Evolutionary conservation across 2,113 vertebrate species (phyloP).

Genomic region (Pachyramphus minor): DNA sequence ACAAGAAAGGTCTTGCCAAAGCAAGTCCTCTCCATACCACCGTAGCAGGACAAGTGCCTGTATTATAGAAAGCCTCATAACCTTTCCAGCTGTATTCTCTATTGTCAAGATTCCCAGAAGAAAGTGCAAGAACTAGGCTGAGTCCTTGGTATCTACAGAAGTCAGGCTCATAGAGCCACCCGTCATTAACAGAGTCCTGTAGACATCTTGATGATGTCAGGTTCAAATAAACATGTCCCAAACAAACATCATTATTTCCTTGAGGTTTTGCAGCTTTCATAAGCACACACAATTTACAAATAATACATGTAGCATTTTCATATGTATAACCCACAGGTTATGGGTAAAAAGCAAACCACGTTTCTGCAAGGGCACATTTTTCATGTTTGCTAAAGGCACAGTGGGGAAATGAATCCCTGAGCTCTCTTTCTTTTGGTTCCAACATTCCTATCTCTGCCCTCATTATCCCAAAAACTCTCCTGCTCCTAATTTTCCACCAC

Average conservation of each 20-base stretch:
- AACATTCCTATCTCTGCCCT: not conserved
- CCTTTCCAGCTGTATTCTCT: not conserved
- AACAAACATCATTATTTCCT: not conserved
- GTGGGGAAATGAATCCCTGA: not conserved
- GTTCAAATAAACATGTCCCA: not conserved
- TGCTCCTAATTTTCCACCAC: not conserved
- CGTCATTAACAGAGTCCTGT: not conserved
- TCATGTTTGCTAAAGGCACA: not conserved
- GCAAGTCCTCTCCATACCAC: not conserved
- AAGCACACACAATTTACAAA: not conserved
- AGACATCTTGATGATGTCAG: not conserved
- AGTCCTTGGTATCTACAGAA: not conserved
- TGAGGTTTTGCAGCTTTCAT: not conserved
- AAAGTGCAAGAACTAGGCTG: not conserved
- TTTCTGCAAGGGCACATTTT: not conserved
- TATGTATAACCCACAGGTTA: not conserved
- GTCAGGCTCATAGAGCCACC: not conserved
- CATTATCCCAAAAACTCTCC: not conserved
- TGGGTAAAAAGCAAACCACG: not conserved
- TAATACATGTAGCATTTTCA: not conserved
- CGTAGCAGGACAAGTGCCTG: not conserved
- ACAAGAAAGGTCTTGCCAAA: not conserved
- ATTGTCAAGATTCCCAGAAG: not conserved
- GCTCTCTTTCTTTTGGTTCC: not conserved
- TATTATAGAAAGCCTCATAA: not conserved